A percentile compares a stretch with the other conserved stretches of the same genome.
Evolutionary conservation across 2,113 vertebrate genomes (phyloP).

Genomic region (Galbula dea): DNA sequence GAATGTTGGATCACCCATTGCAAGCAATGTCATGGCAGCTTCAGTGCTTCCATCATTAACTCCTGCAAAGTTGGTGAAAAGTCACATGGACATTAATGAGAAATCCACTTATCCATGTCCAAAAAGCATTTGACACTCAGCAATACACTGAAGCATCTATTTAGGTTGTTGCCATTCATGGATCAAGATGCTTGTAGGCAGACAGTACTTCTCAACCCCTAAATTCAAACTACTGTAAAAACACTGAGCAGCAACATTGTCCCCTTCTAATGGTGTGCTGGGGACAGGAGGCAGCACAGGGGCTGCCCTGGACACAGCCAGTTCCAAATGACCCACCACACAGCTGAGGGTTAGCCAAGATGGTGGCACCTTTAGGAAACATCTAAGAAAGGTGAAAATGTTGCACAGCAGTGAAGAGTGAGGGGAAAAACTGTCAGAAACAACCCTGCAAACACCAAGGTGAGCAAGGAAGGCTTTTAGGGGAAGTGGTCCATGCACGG

Average conservation of each 20-base stretch:
- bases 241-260: neutral
- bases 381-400: neutral
- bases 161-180: neutral
- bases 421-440: neutral
- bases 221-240: neutral
- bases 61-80: constrained; percentile 58
- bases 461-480: neutral
- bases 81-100: neutral
- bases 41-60: constrained; percentile 83
- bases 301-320: neutral
- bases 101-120: neutral
- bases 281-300: neutral
- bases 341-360: neutral
- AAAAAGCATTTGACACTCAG: neutral
- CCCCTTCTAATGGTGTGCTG: neutral
- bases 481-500: neutral
- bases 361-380: neutral
- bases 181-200: neutral
- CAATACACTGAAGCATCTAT: accelerated
- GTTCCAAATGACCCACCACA: neutral
- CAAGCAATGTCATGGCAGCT: constrained; percentile 89
- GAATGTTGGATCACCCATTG: constrained; percentile 80
- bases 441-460: neutral
- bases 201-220: neutral
- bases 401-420: neutral